Evolutionary conservation across 1,140 invertebrate genomes (phyloP).

Genomic region (Pseudomyrmex pallidus): DNA sequence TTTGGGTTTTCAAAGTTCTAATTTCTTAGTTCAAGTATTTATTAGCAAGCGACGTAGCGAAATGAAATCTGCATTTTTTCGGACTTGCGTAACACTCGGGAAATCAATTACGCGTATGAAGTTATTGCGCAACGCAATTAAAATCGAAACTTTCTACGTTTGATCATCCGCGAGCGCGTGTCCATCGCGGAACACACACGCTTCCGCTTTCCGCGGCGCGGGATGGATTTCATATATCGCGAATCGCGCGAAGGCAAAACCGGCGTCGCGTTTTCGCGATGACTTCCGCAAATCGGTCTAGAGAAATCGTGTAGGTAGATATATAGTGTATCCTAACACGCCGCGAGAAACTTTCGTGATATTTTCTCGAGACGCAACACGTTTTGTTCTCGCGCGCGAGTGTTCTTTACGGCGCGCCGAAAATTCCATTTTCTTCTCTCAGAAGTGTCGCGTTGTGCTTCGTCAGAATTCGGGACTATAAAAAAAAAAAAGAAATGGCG

Average conservation of each 20-base stretch:
- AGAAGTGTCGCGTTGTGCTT: slow-evolving; percentile 27
- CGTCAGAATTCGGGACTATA: neutral
- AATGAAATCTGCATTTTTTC: neutral
- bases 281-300: slow-evolving; percentile 51
- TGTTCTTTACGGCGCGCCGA: slow-evolving; percentile 5
- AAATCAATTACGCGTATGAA: slow-evolving; percentile 17
- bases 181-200: slow-evolving; percentile 4
- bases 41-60: neutral
- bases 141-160: slow-evolving; percentile 50
- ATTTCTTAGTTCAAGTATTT: too few relatives aligned
- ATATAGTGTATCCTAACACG: neutral
- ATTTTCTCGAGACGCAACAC: slow-evolving; percentile 15
- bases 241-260: slow-evolving; percentile 34
- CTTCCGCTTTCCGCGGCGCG: slow-evolving; percentile 30
- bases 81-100: slow-evolving; percentile 6
- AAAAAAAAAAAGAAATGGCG: neutral
- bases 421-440: slow-evolving; percentile 9
- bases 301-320: slow-evolving; percentile 45
- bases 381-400: neutral
- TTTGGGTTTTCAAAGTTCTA: too few relatives aligned
- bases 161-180: slow-evolving; percentile 28
- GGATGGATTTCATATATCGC: slow-evolving; percentile 1
- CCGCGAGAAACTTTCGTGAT: slow-evolving; percentile 21
- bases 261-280: slow-evolving; percentile 2
- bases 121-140: slow-evolving; percentile 41